Conservation (phyloP, 2,797 vertebrate species). For the Buphagus erythrorhynchus region DNA sequence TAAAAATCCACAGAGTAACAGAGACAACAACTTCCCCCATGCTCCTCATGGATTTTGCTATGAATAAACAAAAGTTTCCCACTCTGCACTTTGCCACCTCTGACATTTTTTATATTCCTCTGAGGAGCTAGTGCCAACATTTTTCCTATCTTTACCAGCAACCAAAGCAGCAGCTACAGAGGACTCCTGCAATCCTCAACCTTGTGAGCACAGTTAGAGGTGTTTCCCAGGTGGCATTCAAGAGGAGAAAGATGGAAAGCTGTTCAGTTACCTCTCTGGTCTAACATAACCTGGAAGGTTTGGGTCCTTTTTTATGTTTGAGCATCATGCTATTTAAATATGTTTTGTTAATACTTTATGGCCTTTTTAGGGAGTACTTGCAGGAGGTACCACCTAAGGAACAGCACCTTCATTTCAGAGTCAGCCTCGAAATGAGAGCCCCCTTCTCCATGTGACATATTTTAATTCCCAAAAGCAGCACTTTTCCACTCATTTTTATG, state of each 20-base stretch:
- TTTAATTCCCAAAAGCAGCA: neutral
- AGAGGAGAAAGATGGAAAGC: neutral
- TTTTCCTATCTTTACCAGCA: neutral
- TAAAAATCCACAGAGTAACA: neutral
- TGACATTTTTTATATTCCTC: neutral
- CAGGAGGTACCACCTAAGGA: neutral
- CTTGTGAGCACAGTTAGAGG: neutral
- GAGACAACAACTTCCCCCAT: neutral
- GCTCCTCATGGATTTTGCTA: neutral
- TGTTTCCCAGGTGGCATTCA: neutral
- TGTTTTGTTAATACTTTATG: neutral
- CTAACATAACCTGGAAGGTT: neutral
- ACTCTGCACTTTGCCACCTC: neutral
- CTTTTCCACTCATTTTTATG: neutral
- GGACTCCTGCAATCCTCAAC: neutral
- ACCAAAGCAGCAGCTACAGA: neutral
- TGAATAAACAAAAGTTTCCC: neutral
- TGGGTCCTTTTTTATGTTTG: neutral
- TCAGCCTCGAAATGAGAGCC: neutral
- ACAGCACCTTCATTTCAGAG: fast-evolving
- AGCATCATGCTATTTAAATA: fast-evolving
- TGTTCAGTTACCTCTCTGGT: neutral
- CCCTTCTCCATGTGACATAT: fast-evolving
- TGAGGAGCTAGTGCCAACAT: neutral
- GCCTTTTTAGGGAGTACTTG: neutral